Percentiles rank a stretch among this genome's conserved stretches.
phyloP scores from a whole-genome alignment of 2,888 invertebrate species.

The Elysia crispata region DNA sequence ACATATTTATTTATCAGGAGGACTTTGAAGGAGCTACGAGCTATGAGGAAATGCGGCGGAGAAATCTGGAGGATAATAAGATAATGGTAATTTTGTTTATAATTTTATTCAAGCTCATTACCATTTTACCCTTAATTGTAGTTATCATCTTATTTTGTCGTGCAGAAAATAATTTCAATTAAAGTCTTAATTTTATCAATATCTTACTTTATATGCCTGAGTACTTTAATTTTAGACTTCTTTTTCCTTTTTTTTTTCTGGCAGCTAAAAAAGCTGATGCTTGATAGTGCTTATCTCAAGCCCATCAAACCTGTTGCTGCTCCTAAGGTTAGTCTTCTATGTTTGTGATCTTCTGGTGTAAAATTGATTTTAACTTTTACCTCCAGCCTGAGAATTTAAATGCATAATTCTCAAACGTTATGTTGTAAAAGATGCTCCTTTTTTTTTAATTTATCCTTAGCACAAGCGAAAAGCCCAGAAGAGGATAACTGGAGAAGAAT shows the following conservation, averaged over 20 bases:
- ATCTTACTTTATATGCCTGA: too few relatives aligned
- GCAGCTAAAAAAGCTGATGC: conserved; percentile 61
- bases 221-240: too few relatives aligned
- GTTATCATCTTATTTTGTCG: too few relatives aligned
- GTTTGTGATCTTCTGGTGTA: neutral
- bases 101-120: neutral
- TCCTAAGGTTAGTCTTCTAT: conserved; percentile 47
- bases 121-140: neutral
- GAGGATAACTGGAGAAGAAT: conserved; percentile 22
- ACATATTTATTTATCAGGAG: too few relatives aligned
- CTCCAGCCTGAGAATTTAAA: neutral
- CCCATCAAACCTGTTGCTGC: conserved; percentile 40
- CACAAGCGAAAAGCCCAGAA: conserved; percentile 35
- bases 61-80: conserved; percentile 68
- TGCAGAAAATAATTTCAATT: too few relatives aligned
- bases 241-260: conserved; percentile 34
- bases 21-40: conserved; percentile 9
- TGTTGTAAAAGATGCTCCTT: too few relatives aligned
- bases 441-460: neutral
- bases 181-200: too few relatives aligned
- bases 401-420: neutral
- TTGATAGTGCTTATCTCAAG: conserved; percentile 52
- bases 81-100: conserved; percentile 56
- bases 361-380: neutral
- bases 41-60: conserved; percentile 60